Evolutionary conservation across 2,797 vertebrate species (phyloP), one percentile per base, ranked within the genome.

Genomic region (Staurois parvus): DNA sequence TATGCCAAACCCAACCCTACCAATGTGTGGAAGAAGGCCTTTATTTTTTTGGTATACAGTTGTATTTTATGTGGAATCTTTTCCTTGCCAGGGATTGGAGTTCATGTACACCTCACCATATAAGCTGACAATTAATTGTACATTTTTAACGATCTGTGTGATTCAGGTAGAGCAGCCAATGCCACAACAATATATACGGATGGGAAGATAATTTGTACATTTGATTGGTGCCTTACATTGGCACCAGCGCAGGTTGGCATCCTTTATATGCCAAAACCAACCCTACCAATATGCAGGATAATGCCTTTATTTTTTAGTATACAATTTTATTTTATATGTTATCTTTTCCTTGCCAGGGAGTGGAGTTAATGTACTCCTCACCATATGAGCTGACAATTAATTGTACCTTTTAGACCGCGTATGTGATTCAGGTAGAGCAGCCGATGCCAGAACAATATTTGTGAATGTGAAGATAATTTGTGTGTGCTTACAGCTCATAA

Each of bases 121-220:
- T 37, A 32, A 77, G 12, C 66, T 67, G 24, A 42, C 34, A 26
- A 26, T 59, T 48, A 24, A 66, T 79, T 79, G 37, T 52, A 64
- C 26, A 24, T 72, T 70, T 24, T 12, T 19, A 17, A 15, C 24
- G 24, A 2, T 10, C 13, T 9, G 42, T 5, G 48, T 34, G 69
- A 52, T 37, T 48, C 34, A 68, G 77, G 28, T 80, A 52, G 37
- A 68, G 59, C 34, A 9, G 26, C 7, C 4, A 15, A 10, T 72
- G 48, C 19, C 67, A 81, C 32, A 77, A 29, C 29, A 75, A 85
- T n/a, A 37, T 48, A 37, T 75, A 28, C 40, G 69, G 45, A 74
- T 32, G 17, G 29, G 67, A 34, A 34, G 40, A 68, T 67, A 40
- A 37, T 72, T 74, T 79, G 48, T 29, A n/a, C n/a, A n/a, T n/a